Percentiles rank a stretch among this genome's conserved stretches.
phyloP scores from a whole-genome alignment of 2,113 vertebrate species.

The Datnioides undecimradiatus region DNA sequence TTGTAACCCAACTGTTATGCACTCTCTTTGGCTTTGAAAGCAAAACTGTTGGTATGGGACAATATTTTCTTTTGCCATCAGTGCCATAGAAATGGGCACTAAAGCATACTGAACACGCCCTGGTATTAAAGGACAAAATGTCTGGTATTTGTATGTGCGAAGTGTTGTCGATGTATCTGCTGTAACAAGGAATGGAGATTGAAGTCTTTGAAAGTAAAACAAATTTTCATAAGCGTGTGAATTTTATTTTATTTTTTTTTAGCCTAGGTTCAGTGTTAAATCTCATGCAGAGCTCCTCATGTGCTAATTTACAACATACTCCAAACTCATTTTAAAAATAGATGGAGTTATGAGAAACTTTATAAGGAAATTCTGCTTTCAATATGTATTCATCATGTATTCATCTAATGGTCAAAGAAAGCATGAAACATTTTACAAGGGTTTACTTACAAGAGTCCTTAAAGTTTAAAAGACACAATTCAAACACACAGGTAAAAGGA shows the following conservation, averaged over 20 bases:
- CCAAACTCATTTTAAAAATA: no score
- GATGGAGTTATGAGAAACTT: no score
- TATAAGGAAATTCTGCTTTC: no score
- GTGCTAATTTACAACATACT: no score
- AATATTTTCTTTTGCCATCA: constrained; percentile 30
- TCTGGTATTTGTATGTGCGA: constrained; percentile 56
- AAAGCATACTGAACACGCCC: constrained; percentile 22
- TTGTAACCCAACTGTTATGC: constrained; percentile 26
- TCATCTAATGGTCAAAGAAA: neutral
- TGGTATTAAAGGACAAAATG: constrained; percentile 15
- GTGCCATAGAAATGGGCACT: constrained; percentile 43
- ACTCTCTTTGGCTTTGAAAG: constrained; percentile 34
- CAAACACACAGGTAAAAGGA: neutral
- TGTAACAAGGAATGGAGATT: constrained; percentile 55
- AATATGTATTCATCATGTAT: no score
- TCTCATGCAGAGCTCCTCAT: neutral
- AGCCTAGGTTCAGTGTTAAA: neutral
- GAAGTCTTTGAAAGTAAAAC: constrained; percentile 64
- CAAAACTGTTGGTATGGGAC: constrained; percentile 12
- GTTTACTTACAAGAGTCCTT: no score
- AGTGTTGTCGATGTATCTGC: constrained; percentile 59
- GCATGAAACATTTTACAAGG: no score
- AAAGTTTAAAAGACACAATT: no score
- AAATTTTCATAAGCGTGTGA: constrained; percentile 34
- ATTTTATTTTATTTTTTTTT: neutral